Conservation (phyloP, 2,797 vertebrate species). For the Gephyroberyx darwinii region DNA sequence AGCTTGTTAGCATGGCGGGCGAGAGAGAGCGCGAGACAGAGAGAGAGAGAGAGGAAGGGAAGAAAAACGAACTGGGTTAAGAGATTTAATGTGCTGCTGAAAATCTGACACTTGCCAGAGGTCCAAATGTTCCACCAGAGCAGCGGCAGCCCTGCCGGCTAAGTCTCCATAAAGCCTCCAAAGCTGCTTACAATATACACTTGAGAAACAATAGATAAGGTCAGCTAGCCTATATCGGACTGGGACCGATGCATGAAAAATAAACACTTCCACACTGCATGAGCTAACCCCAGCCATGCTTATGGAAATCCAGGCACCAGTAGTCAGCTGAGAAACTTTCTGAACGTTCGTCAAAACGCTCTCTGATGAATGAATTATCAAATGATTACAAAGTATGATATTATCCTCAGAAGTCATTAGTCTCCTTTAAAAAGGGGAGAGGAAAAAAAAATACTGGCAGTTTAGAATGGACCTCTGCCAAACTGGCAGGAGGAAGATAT, state of each 20-base stretch:
- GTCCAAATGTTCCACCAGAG: conserved; percentile 78
- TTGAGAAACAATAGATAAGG: conserved; percentile 81
- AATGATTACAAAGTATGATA: conserved; percentile 25
- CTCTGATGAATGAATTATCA: conserved; percentile 6
- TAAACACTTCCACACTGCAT: conserved; percentile 51
- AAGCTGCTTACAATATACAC: conserved; percentile 80
- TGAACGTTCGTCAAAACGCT: conserved; percentile 9
- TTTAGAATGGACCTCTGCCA: conserved; percentile 65
- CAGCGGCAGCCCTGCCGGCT: conserved; percentile 69
- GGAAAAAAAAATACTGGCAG: conserved; percentile 51
- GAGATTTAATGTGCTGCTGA: conserved; percentile 80
- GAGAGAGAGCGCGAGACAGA: conserved; percentile 29
- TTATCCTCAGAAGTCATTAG: conserved; percentile 61
- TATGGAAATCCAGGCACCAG: conserved; percentile 23
- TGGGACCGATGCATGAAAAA: conserved; percentile 66
- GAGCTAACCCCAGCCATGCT: conserved; percentile 40
- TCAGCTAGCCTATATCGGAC: conserved; percentile 66
- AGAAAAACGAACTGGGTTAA: conserved; percentile 71
- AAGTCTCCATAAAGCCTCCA: conserved; percentile 76
- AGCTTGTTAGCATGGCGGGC: conserved; percentile 73
- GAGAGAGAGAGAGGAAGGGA: conserved; percentile 17
- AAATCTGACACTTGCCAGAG: conserved; percentile 80
- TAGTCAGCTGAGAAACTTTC: conserved; percentile 6
- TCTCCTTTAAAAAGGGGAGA: conserved; percentile 48
- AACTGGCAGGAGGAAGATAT: conserved; percentile 70